Percentiles rank a stretch among this genome's conserved stretches.
phyloP scores from a whole-genome alignment of 2,113 vertebrate genomes.

The Actenoides hombroni region DNA sequence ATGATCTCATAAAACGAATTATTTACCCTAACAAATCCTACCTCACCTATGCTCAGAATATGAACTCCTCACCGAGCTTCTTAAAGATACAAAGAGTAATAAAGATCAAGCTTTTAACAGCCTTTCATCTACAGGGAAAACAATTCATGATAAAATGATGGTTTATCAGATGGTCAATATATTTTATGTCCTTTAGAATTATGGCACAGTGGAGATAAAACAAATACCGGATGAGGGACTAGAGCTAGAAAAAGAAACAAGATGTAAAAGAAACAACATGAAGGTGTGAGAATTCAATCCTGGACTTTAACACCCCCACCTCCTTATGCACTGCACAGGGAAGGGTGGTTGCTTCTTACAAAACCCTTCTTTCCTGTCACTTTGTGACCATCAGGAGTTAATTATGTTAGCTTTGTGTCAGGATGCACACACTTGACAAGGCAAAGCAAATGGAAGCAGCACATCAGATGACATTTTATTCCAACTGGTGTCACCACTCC shows the following conservation, averaged over 20 bases:
- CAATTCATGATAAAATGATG: not conserved
- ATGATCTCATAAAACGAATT: not conserved
- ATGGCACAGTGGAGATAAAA: not conserved
- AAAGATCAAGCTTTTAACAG: not conserved
- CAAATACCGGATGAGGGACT: not conserved
- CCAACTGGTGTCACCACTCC: not conserved
- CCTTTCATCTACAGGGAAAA: not conserved
- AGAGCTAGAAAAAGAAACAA: not conserved
- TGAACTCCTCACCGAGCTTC: not conserved
- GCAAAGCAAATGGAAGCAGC: not conserved
- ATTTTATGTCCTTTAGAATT: not conserved
- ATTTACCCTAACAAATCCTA: not conserved
- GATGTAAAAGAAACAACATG: not conserved
- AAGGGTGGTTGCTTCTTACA: not conserved
- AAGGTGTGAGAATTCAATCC: not conserved
- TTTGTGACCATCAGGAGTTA: not conserved
- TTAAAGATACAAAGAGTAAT: not conserved
- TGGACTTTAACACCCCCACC: not conserved
- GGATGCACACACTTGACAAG: not conserved
- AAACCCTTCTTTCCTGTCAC: not conserved
- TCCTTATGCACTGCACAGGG: rapidly evolving
- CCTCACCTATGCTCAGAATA: not conserved
- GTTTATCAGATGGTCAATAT: not conserved
- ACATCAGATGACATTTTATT: not conserved
- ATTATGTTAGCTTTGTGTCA: not conserved